phyloP scores from a whole-genome alignment of 2,888 invertebrate species.

The Adela reaumurella region DNA sequence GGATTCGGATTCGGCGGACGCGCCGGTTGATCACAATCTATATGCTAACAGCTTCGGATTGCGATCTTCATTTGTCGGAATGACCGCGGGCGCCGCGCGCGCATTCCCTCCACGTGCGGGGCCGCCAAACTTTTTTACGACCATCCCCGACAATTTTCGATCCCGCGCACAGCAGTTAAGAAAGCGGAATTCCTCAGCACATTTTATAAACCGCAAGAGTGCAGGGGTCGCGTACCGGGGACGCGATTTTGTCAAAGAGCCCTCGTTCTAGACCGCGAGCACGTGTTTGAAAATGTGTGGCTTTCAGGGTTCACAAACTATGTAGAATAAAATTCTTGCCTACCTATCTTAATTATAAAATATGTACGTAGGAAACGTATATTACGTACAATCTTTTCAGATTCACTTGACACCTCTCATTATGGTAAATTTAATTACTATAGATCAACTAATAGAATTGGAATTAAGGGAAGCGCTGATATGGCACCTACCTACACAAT shows the following conservation, averaged over 20 bases:
- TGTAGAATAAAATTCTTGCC: too few relatives aligned
- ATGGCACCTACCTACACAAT: too few relatives aligned
- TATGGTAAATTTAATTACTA: too few relatives aligned
- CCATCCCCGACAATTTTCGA: conserved; percentile 8
- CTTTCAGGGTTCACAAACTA: too few relatives aligned
- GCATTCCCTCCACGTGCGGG: conserved; percentile 53
- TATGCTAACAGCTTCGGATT: conserved; percentile 57
- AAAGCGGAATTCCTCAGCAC: background rate
- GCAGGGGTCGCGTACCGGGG: background rate
- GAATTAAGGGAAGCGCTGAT: too few relatives aligned
- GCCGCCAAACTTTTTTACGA: conserved; percentile 47
- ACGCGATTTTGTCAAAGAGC: background rate
- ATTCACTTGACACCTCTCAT: too few relatives aligned
- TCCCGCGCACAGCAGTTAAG: background rate
- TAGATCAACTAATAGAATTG: too few relatives aligned
- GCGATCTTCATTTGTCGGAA: conserved; percentile 57
- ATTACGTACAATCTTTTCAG: too few relatives aligned
- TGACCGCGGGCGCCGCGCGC: conserved; percentile 50
- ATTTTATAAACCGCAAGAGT: background rate
- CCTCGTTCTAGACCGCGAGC: too few relatives aligned
- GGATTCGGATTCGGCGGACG: conserved; percentile 9
- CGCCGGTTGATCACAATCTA: conserved; percentile 55
- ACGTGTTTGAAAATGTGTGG: too few relatives aligned
- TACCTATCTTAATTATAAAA: too few relatives aligned
- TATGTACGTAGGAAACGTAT: too few relatives aligned